Base-by-base conservation (phyloP, 2,888 invertebrate genomes). In the Drosophila fulvimacula region DNA sequence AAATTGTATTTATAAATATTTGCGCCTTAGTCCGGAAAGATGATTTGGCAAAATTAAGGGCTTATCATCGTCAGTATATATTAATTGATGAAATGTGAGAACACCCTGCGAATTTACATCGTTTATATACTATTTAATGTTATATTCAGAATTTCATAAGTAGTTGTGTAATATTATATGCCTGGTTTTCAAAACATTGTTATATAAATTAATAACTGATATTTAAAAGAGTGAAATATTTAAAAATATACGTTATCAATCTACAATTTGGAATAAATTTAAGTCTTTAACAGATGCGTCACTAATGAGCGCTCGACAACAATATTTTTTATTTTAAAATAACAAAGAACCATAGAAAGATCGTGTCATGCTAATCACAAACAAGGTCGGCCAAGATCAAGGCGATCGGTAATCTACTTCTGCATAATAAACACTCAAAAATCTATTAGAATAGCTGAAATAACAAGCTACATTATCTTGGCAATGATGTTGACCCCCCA, bases 311-410 rank as follows among this genome's bases (percentile, higher is more conserved):
- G 21, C 27, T 56, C 66, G 60, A 59, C 74, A 57, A 69, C 59
- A 59, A 49, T 65, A 53, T 62, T 74, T 73, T 36, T 42, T 5
- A 38, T 57, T 69, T 70, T 44, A 39, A 44, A 70, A 74, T 64
- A 72, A 79, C 60, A 76, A 68, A 76, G 52, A 68, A 44, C 61
- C 44, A 59, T 44, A 56, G 46, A 58, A 75, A 76, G 65, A 73
- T 64, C 69, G 79, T 72, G 79, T 81, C 76, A 76, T 84, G 76
- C 53, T 67, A 77, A 77, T 74, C 79, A 57, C 72, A 86, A 86
- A 80, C 79, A 76, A 81, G 81, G 88, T 83, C 85, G 71, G 65
- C 49, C 70, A 84, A 89, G 89, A 81, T 89, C 91, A 90, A 90
- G 76, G 77, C 76, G 67, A 49, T 56, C 56, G 53, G 61, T 67